Percentiles rank a stretch among this genome's conserved stretches.
Conservation (phyloP, 2,113 vertebrate species). For the Mixornis gularis region DNA sequence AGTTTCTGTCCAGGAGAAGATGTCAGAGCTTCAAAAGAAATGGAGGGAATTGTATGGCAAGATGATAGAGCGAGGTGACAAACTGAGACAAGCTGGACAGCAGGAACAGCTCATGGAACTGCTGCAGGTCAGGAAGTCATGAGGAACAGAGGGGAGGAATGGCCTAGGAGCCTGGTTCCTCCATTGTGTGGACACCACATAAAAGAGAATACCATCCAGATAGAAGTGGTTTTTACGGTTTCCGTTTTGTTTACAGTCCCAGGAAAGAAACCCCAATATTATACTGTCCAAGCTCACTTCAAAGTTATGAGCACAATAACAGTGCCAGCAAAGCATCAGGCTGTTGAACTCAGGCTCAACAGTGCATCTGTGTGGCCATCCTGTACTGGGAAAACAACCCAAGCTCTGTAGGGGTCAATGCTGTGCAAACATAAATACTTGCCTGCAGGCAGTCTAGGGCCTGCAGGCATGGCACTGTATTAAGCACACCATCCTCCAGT, state of each 20-base stretch:
- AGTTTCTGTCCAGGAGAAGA: conserved; percentile 67
- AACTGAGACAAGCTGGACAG: conserved; percentile 80
- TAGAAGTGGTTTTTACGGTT: neutral
- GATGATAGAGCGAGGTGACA: conserved; percentile 80
- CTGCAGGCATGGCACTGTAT: neutral
- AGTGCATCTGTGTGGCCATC: neutral
- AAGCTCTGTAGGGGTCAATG: neutral
- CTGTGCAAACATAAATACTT: neutral
- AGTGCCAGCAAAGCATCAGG: neutral
- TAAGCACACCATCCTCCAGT: neutral
- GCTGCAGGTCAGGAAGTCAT: conserved; percentile 74
- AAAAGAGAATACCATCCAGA: neutral
- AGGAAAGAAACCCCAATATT: neutral
- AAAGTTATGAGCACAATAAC: neutral
- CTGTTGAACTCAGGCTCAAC: neutral
- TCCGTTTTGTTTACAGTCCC: neutral
- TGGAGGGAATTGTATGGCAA: conserved; percentile 79
- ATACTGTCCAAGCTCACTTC: neutral
- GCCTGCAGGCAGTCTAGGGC: neutral
- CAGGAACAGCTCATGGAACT: conserved; percentile 86
- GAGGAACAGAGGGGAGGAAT: neutral
- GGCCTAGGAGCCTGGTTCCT: neutral
- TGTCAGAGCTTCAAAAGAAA: conserved; percentile 65
- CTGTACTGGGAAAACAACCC: neutral
- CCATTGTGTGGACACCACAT: neutral